Evolutionary conservation across 1,140 invertebrate species (phyloP).

Genomic region (Neodiprion fabricii): DNA sequence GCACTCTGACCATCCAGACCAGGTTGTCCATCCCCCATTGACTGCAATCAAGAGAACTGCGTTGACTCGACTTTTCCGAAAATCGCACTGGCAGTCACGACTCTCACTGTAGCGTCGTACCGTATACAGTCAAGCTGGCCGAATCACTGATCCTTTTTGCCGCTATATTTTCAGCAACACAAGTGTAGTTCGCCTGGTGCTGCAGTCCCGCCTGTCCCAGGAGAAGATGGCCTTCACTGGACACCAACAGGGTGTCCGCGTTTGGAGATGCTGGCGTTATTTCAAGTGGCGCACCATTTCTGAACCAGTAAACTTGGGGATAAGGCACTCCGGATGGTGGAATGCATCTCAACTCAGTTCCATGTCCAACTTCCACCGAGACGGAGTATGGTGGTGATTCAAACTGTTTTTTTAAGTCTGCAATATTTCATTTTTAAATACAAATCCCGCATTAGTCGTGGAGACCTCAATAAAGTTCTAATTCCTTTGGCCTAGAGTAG

Average conservation of each 20-base stretch:
- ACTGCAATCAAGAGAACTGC: conserved; percentile 65
- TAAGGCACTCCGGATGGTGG: conserved; percentile 83
- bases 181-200: conserved; percentile 84
- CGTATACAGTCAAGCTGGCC: conserved; percentile 85
- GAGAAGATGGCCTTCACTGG: conserved; percentile 23
- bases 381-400: conserved; percentile 75
- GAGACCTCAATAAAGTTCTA: too few relatives aligned
- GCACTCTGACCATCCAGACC: conserved; percentile 84
- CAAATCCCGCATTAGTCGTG: too few relatives aligned
- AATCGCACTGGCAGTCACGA: neutral
- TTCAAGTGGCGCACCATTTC: conserved; percentile 70
- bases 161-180: conserved; percentile 89
- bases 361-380: conserved; percentile 77
- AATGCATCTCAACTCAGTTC: conserved; percentile 82
- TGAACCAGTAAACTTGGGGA: conserved; percentile 78
- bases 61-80: neutral
- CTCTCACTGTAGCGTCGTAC: conserved; percentile 66
- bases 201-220: conserved; percentile 20
- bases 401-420: conserved; percentile 81
- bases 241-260: conserved; percentile 15
- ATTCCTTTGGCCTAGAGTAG: too few relatives aligned
- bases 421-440: conserved; percentile 34
- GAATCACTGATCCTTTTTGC: conserved; percentile 80
- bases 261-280: conserved; percentile 35
- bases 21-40: conserved; percentile 88